Conservation (phyloP, 2,888 invertebrate genomes). For the Amphipoea lucens region DNA sequence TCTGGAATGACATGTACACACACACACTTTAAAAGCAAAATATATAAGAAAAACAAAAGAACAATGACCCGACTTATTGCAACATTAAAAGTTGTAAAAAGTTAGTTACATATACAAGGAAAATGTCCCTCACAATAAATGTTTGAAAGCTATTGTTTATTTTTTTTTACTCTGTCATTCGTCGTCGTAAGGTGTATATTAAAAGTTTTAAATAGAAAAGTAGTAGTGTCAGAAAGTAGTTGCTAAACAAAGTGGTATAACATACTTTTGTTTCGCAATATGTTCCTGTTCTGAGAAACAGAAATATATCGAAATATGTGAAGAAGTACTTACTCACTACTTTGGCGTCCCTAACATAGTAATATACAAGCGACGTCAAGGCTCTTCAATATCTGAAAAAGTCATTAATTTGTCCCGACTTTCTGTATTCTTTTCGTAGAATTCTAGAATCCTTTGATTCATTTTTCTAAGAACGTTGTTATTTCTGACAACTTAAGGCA, state of each 20-base stretch:
- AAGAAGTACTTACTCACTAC: not conserved
- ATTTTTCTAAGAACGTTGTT: not conserved
- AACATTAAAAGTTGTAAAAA: conserved; percentile 7
- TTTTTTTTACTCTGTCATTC: not conserved
- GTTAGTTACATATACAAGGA: not conserved
- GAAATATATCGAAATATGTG: not conserved
- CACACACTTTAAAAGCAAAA: not conserved
- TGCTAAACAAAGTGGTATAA: conserved; percentile 13
- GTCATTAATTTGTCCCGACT: not conserved
- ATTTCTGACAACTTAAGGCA: not conserved
- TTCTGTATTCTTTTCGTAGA: not conserved
- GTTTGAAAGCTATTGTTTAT: conserved; percentile 3
- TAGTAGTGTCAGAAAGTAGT: conserved; percentile 14
- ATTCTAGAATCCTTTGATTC: not conserved
- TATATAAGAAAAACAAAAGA: not conserved
- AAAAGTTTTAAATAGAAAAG: conserved; percentile 41
- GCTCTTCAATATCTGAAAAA: not conserved
- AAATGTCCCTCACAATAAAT: conserved; percentile 13
- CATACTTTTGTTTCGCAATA: conserved; percentile 15
- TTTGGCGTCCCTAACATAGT: not conserved
- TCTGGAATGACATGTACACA: not conserved
- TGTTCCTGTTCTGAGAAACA: conserved; percentile 1
- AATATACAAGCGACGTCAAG: not conserved
- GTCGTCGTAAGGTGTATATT: conserved; percentile 20
- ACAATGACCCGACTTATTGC: not conserved